Percentiles rank a stretch among this genome's conserved stretches.
Evolutionary conservation across 2,888 invertebrate genomes (phyloP).

Genomic region (Scelioninae gen. 2): DNA sequence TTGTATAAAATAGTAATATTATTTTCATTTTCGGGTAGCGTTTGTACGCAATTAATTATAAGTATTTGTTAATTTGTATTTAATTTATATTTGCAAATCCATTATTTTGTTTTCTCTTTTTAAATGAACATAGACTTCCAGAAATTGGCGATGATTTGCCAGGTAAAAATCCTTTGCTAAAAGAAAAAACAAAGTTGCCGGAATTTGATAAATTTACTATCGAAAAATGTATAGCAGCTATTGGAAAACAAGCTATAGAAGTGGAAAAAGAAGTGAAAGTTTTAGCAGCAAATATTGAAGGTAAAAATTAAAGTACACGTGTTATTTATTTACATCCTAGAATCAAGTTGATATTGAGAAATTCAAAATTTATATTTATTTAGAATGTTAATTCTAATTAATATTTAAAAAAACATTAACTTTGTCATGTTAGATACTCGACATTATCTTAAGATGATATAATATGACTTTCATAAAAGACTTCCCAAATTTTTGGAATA

Average conservation of each 20-base stretch:
- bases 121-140: conserved; percentile 79
- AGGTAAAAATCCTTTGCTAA: conserved; percentile 85
- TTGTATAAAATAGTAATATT: no score
- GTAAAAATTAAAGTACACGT: no score
- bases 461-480: no score
- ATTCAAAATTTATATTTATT: no score
- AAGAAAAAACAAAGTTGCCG: conserved; percentile 83
- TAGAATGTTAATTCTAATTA: no score
- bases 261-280: conserved; percentile 86
- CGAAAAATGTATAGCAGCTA: conserved; percentile 89
- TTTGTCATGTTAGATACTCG: no score
- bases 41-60: neutral
- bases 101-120: conserved; percentile 6
- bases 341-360: no score
- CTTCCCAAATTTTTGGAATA: no score
- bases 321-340: no score
- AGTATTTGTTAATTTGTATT: neutral
- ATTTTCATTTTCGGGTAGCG: no score
- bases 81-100: neutral
- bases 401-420: no score
- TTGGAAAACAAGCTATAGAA: conserved; percentile 88
- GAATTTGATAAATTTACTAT: conserved; percentile 88
- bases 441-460: no score
- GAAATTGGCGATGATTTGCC: conserved; percentile 89
- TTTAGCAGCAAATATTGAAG: conserved; percentile 77